Evolutionary conservation across 2,113 vertebrate genomes (phyloP), one percentile per base, ranked within the genome.

Genomic region (Kryptolebias marmoratus): DNA sequence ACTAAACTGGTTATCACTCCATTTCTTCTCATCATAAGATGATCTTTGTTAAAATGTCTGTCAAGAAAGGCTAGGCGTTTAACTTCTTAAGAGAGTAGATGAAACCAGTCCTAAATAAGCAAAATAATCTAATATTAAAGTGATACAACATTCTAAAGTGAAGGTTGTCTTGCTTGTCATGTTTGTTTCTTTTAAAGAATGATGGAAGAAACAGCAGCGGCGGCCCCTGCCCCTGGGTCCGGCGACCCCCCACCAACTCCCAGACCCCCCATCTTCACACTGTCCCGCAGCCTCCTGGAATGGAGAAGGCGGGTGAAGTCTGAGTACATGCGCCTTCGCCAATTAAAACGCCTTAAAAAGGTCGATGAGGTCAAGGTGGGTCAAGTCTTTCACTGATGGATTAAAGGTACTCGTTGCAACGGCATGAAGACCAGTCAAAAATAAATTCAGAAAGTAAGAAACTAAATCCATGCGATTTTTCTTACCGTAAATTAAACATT

Each of bases 291-390:
- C 76, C 83, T 93, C 62, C 93, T 95, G 22, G 97, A 97, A 68
- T 99, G 97, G 98, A 97, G 96, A 71, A 95, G 96, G 77, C 96
- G 97, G 82, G 97, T 99, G 74, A 98, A 97, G 82, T 97, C 97
- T 0, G 97, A 99, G 80, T 99, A 99, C 4, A 99, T 99, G 97
- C 93, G 97, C 1, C 96, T 99, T 9, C 95, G 96, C 76, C 98
- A 99, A 67, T 93, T 98, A 56, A 98, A 97, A 82, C 95, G 97
- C 78, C 97, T 90, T 94, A 97, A 93, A 92, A 97, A 45, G 94
- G 96, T 90, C 77, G 97, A 96, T 90, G 94, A 84, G 73, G 96
- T 98, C 3, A 97, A 98, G 96, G 98, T 98, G 84, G 57, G 83
- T 73, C 31, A 3, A 16, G 2, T 1, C 18, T 11, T 11, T 15